phyloP scores from a whole-genome alignment of 2,888 invertebrate species.

The Apotomis turbidana region DNA sequence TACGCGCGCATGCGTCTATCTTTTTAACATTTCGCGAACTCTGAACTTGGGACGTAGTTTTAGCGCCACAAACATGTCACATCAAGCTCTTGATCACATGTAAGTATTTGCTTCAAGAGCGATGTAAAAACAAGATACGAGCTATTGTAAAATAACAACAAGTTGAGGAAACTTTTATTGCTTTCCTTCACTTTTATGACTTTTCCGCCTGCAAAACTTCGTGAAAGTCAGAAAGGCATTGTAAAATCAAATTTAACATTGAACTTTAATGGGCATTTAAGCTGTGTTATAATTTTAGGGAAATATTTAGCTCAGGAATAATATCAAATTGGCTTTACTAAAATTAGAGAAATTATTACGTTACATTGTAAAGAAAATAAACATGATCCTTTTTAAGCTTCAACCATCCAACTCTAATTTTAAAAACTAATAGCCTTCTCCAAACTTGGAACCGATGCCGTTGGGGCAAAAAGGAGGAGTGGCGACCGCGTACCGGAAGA shows the following conservation, averaged over 20 bases:
- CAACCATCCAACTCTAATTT: too few species aligned
- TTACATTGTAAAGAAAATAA: too few species aligned
- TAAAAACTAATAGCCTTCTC: too few species aligned
- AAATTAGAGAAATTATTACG: too few species aligned
- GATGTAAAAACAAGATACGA: not conserved
- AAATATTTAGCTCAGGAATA: too few species aligned
- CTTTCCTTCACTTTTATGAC: conserved; percentile 11
- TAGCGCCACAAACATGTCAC: conserved; percentile 8
- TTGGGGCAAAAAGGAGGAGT: too few species aligned
- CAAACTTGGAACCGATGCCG: too few species aligned
- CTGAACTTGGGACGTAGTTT: conserved; percentile 61
- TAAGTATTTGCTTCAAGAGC: too few species aligned
- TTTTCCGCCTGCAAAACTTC: not conserved
- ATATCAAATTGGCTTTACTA: too few species aligned
- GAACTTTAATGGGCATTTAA: not conserved
- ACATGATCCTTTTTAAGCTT: too few species aligned
- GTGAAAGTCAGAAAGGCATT: not conserved
- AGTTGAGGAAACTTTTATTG: conserved; percentile 6
- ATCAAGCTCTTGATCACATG: not conserved
- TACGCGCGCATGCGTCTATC: conserved; percentile 79
- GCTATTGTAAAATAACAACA: not conserved
- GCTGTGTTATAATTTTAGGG: too few species aligned
- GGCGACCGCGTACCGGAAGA: too few species aligned
- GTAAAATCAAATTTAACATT: not conserved
- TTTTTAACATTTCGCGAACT: conserved; percentile 68